phyloP scores from a whole-genome alignment of 2,113 vertebrate species.

The Maccullochella peelii region DNA sequence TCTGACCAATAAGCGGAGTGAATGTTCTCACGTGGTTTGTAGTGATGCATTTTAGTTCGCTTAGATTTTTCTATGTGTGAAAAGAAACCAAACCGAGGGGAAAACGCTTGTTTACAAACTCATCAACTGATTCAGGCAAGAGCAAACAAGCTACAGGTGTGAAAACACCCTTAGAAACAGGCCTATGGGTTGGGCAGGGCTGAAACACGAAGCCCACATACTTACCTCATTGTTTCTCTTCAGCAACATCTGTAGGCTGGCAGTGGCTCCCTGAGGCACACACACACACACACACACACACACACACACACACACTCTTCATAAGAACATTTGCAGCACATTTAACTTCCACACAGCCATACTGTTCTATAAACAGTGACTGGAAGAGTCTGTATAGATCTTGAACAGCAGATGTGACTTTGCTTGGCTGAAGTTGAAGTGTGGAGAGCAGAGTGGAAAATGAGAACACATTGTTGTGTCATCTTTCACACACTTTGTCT shows the following conservation, averaged over 20 bases:
- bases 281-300: not conserved
- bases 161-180: not conserved
- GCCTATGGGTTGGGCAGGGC: not conserved
- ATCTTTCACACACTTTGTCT: not conserved
- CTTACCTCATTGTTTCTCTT: constrained; percentile 93
- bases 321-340: not conserved
- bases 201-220: not conserved
- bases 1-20: too few species aligned
- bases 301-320: constrained; percentile 9
- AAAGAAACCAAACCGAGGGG: too few species aligned
- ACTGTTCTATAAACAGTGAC: not conserved
- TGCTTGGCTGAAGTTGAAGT: too few species aligned
- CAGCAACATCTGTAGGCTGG: constrained; percentile 87
- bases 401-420: not conserved
- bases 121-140: too few species aligned
- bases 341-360: not conserved
- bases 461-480: not conserved
- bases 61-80: too few species aligned
- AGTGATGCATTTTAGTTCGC: too few species aligned
- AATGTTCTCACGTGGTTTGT: too few species aligned
- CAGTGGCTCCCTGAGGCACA: constrained; percentile 85
- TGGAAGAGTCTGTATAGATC: not conserved
- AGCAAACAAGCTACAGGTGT: too few species aligned
- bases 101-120: too few species aligned
- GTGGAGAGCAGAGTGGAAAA: not conserved